These are phyloP conservation scores for Philaenus spumarius DNA, from an alignment of 1,140 invertebrate species.

Conservation along the genomic window DNA sequence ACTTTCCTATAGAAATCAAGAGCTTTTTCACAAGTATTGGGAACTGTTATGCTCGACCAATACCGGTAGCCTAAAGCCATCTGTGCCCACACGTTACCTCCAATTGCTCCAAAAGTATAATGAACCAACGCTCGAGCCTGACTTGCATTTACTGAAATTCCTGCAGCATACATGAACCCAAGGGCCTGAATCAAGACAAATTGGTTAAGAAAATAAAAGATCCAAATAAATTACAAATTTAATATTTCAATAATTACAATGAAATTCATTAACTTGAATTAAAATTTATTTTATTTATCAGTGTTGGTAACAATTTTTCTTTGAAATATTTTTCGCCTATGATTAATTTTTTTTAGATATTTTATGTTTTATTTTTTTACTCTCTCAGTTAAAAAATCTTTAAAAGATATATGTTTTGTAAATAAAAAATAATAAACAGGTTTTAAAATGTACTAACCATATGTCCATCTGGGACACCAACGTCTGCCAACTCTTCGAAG, in stretches of 20 bases:
- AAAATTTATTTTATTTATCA: not conserved
- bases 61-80: constrained; percentile 90
- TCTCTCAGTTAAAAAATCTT: no score
- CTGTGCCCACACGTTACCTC: constrained; percentile 84
- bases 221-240: constrained; percentile 5
- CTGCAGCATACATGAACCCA: constrained; percentile 84
- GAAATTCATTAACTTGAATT: not conserved
- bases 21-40: constrained; percentile 82
- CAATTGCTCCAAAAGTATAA: constrained; percentile 84
- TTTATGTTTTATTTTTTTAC: no score
- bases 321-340: no score
- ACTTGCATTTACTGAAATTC: constrained; percentile 75
- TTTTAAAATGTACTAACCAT: constrained; percentile 70
- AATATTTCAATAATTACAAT: not conserved
- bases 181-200: constrained; percentile 56
- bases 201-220: constrained; percentile 2
- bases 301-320: not conserved
- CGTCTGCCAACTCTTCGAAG: constrained; percentile 67
- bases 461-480: constrained; percentile 81
- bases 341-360: no score
- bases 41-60: constrained; percentile 84
- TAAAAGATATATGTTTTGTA: no score
- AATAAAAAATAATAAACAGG: no score
- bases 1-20: constrained; percentile 84
- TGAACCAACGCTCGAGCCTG: constrained; percentile 85